Conservation (phyloP, 2,888 invertebrate species). For the Linyphia triangularis region DNA sequence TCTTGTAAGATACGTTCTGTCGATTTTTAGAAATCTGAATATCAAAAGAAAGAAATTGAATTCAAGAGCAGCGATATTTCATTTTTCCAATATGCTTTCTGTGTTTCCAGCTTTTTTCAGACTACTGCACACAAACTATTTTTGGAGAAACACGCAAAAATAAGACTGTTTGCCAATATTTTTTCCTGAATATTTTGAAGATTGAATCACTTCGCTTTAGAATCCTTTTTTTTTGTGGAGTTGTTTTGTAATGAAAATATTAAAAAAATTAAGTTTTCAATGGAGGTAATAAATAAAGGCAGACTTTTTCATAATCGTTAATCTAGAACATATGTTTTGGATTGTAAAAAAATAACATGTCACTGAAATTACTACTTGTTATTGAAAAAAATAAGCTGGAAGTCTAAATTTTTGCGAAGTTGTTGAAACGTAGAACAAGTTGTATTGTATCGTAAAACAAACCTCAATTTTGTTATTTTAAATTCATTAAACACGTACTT, state of each 20-base stretch:
- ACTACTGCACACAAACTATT: neutral
- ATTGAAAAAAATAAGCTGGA: too few species aligned
- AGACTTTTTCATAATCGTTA: too few species aligned
- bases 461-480: too few species aligned
- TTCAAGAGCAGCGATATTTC: constrained; percentile 2
- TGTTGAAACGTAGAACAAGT: too few species aligned
- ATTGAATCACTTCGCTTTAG: neutral
- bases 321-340: too few species aligned
- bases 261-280: neutral
- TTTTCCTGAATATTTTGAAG: neutral
- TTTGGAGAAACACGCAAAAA: neutral
- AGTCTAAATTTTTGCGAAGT: too few species aligned
- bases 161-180: neutral
- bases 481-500: too few species aligned
- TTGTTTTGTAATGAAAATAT: neutral
- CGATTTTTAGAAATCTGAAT: neutral
- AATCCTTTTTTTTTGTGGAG: neutral
- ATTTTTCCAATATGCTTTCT: constrained; percentile 3
- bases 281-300: neutral
- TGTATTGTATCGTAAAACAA: too few species aligned
- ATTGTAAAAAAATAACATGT: too few species aligned
- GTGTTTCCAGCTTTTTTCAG: constrained; percentile 3
- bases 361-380: too few species aligned
- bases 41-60: neutral
- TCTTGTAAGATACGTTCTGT: neutral